Evolutionary conservation across 2,113 vertebrate species (phyloP), one percentile per base, ranked within the genome.

Genomic region (Oreochromis aureus): DNA sequence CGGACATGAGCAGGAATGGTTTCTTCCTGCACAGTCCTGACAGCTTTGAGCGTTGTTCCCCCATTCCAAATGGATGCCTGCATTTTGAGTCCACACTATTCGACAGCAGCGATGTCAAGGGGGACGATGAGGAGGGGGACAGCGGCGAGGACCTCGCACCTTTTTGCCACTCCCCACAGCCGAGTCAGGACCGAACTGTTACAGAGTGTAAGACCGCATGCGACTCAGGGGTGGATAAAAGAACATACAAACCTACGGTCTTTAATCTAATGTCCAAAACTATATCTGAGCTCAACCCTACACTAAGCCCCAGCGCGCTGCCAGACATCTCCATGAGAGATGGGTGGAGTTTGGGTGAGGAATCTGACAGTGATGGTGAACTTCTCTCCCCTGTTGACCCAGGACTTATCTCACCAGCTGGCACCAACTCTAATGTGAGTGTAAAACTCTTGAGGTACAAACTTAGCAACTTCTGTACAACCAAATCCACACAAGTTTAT

Each of bases 81-180:
- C 96, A 97, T 95, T 97, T 97, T 69, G 96, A 93, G 83, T 96
- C 96, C 12, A 96, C 92, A 3, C 92, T 97, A 87, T 97, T 97
- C 80, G 96, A 96, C 92, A 95, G 93, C 79, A 91, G 93, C 22
- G 95, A 96, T 80, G 76, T 91, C 18, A 96, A 96, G 71, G 96
- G 94, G 53, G 91, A 89, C 34, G 79, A 90, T 0, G 93, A 94
- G 22, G 92, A 91, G 32, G 80, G n/a, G 12, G 91, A 80, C 4
- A 58, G 87, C 3, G 41, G 80, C 3, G 93, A 93, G 36, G 91
- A 87, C 12, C 76, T 93, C 4, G 78, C 22, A 1, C 55, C 92
- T 34, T 93, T 95, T 83, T 89, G 86, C 81, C 85, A 41, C 59
- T 79, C 94, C 5, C 86, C 89, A 46, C 95, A 92, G 71, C 88